Conservation (phyloP, 2,888 invertebrate species). For the Malacosoma neustria region DNA sequence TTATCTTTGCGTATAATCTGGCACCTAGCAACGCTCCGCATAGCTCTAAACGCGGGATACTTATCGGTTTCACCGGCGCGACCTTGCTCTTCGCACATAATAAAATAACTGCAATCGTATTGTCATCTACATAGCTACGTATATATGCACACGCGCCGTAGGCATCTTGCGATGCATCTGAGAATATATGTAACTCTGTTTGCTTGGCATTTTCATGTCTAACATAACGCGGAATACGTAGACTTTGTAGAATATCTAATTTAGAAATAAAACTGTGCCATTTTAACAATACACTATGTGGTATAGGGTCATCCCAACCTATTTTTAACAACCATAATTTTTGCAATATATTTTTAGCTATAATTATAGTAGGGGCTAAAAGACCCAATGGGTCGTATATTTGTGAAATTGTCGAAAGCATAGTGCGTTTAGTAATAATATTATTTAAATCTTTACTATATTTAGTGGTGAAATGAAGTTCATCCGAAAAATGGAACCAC, state of each 20-base stretch:
- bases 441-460: too few species aligned
- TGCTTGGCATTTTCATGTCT: background rate
- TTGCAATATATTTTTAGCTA: too few species aligned
- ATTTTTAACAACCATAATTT: too few species aligned
- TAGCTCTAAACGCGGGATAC: background rate
- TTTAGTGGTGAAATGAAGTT: too few species aligned
- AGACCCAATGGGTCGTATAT: too few species aligned
- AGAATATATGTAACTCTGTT: background rate
- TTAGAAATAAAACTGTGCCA: too few species aligned
- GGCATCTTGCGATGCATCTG: background rate
- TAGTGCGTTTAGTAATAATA: too few species aligned
- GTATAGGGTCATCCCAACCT: too few species aligned
- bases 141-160: background rate
- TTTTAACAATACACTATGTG: too few species aligned
- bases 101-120: background rate
- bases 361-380: too few species aligned
- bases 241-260: background rate
- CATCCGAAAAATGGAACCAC: too few species aligned
- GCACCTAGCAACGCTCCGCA: background rate
- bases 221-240: background rate
- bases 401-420: too few species aligned
- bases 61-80: background rate
- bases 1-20: background rate
- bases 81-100: background rate
- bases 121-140: background rate